These are phyloP conservation scores for Dryas iulia DNA, from an alignment of 1,140 invertebrate genomes.

Conservation along the genomic window DNA sequence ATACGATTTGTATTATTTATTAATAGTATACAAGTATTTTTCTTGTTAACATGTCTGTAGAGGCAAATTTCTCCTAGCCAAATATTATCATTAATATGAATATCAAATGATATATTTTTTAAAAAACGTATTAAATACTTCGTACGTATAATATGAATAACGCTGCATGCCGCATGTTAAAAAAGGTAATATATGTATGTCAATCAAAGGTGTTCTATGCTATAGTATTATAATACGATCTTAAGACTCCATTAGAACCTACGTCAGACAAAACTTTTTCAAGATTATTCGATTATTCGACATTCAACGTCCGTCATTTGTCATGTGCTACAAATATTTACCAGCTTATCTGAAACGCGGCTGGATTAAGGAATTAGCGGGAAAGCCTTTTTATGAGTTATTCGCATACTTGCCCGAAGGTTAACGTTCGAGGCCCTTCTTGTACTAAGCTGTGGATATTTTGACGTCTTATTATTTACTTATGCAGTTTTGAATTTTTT, in stretches of 20 bases:
- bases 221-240: not conserved
- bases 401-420: constrained; percentile 12
- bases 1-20: no score
- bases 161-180: no score
- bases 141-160: no score
- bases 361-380: constrained; percentile 24
- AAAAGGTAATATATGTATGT: not conserved
- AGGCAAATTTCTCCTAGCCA: no score
- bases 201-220: not conserved
- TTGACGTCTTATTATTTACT: not conserved
- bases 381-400: constrained; percentile 26
- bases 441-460: not conserved
- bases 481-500: not conserved
- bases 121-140: no score
- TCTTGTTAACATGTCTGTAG: no score
- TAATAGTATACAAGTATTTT: no score
- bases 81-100: no score
- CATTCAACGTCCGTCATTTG: constrained; percentile 7
- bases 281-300: constrained; percentile 1
- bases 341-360: constrained; percentile 7
- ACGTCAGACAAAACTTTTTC: not conserved
- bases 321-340: constrained; percentile 30
- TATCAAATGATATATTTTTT: no score
- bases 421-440: not conserved
- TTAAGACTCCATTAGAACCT: not conserved